These are phyloP conservation scores for Stichodactyla mertensii DNA, from an alignment of 64 coral and sea anemone species.

Conservation along the genomic window DNA sequence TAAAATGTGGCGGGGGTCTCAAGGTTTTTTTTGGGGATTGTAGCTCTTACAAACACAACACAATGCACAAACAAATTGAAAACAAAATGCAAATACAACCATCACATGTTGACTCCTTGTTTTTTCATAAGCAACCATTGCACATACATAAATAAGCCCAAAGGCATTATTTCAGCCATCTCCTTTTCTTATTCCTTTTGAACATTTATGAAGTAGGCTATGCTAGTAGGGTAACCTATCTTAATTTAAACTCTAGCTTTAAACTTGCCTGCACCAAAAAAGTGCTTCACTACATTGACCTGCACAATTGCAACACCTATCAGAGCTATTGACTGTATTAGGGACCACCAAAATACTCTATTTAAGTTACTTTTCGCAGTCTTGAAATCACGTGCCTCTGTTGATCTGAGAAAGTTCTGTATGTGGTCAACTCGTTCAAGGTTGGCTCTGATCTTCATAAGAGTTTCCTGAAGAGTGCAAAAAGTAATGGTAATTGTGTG, in stretches of 20 bases:
- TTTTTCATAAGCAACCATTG: too few species aligned
- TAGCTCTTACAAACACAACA: too few species aligned
- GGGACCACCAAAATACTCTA: conserved; percentile 88
- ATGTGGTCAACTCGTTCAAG: conserved; percentile 59
- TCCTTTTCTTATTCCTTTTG: too few species aligned
- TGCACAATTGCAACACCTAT: conserved; percentile 76
- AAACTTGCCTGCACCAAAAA: conserved; percentile 61
- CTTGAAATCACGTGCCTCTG: conserved; percentile 48
- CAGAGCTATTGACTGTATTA: conserved; percentile 77
- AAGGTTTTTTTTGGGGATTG: too few species aligned
- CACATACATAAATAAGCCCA: too few species aligned
- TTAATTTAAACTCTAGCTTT: conserved; percentile 35
- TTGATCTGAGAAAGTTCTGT: conserved; percentile 61
- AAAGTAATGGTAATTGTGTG: not conserved
- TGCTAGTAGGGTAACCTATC: too few species aligned
- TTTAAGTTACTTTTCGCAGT: conserved; percentile 57
- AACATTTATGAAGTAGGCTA: too few species aligned
- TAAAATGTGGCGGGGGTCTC: too few species aligned
- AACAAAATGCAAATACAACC: too few species aligned
- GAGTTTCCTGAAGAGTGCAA: conserved; percentile 23
- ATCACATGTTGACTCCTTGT: too few species aligned
- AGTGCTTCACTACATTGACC: conserved; percentile 75
- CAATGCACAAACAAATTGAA: too few species aligned
- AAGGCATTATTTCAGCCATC: too few species aligned
- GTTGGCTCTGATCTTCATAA: conserved; percentile 42